These are phyloP conservation scores for Daphoenositta chrysoptera DNA, from an alignment of 2,113 vertebrate species.

Conservation along the genomic window DNA sequence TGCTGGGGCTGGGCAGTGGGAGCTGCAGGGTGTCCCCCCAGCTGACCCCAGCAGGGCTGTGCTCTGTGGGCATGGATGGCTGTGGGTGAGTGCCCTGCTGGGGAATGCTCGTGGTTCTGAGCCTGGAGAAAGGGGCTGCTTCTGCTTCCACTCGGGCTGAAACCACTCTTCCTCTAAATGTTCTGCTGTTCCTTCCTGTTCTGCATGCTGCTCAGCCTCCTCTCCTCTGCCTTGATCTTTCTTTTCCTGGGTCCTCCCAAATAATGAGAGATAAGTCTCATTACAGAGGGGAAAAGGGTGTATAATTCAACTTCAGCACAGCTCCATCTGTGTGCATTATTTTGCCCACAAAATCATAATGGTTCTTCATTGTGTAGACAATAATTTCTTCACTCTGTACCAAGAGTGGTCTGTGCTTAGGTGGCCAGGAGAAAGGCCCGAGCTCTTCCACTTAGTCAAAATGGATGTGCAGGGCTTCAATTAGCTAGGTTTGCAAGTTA, in stretches of 20 bases:
- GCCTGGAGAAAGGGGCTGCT: not conserved
- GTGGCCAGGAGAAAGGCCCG: not conserved
- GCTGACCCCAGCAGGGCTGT: not conserved
- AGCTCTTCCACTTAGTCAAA: not conserved
- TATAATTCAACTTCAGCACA: not conserved
- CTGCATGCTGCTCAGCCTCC: not conserved
- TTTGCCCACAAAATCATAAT: not conserved
- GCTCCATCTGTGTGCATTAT: rapidly evolving
- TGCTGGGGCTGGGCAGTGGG: not conserved
- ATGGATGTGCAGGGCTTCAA: not conserved
- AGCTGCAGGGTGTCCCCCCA: not conserved
- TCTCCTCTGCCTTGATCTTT: not conserved
- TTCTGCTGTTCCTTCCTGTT: not conserved
- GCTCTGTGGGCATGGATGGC: rapidly evolving
- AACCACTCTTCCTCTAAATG: not conserved
- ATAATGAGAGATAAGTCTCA: too few relatives aligned
- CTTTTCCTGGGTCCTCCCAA: not conserved
- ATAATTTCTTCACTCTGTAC: not conserved
- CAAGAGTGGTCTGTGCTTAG: not conserved
- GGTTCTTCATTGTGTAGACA: not conserved
- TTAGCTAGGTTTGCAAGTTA: not conserved
- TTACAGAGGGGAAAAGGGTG: too few relatives aligned
- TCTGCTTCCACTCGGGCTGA: not conserved
- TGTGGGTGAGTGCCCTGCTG: rapidly evolving
- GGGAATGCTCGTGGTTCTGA: not conserved